A percentile compares a stretch with the other conserved stretches of the same genome.
phyloP scores from a whole-genome alignment of 1,140 invertebrate genomes.

The Drosophila tsacasi region DNA sequence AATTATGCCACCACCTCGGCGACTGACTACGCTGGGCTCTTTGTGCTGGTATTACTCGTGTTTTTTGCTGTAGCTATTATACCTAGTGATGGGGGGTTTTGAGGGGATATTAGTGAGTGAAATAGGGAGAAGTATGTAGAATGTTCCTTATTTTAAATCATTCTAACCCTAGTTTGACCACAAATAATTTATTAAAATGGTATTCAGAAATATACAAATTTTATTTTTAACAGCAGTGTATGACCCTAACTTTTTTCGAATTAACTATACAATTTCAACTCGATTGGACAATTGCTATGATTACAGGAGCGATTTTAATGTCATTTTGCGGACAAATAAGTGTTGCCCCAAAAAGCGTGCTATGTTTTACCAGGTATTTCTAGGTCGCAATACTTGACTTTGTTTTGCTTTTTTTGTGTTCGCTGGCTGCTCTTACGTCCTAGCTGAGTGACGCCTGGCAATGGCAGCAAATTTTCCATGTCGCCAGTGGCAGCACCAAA shows the following conservation, averaged over 20 bases:
- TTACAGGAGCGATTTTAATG: no score
- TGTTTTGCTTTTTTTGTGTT: conserved; percentile 1
- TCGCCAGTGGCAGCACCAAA: conserved; percentile 61
- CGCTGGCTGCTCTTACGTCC: conserved; percentile 44
- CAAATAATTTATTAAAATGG: not conserved
- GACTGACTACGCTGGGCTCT: conserved; percentile 40
- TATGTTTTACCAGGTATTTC: not conserved
- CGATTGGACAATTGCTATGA: not conserved
- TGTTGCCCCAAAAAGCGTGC: not conserved
- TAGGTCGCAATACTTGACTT: not conserved
- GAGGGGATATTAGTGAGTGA: not conserved
- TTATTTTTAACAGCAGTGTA: no score
- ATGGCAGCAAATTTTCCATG: conserved; percentile 79
- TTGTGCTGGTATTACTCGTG: conserved; percentile 34
- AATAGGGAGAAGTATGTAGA: not conserved
- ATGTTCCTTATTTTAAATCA: not conserved
- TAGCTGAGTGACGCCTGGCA: conserved; percentile 74
- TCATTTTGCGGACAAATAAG: no score
- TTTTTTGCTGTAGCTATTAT: conserved; percentile 10
- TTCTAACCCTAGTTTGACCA: not conserved
- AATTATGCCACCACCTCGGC: conserved; percentile 70
- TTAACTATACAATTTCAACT: no score
- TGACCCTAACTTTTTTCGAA: not conserved
- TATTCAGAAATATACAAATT: not conserved
- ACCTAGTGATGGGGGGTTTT: not conserved